Evolutionary conservation across 2,797 vertebrate species (phyloP), one percentile per base, ranked within the genome.

Genomic region (Alca torda): DNA sequence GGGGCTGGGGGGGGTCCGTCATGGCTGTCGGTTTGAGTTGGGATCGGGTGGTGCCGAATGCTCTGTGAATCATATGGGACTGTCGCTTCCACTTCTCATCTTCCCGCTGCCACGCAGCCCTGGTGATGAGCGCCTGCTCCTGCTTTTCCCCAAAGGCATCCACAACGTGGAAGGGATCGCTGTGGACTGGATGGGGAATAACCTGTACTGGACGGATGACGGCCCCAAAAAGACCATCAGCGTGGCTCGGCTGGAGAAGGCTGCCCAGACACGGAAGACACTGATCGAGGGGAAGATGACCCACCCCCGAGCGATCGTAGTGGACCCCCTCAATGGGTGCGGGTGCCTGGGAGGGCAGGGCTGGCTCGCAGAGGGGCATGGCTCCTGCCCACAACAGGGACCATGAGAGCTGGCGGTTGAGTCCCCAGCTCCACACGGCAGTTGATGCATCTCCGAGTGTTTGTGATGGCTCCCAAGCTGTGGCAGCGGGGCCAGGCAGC

Each of bases 131-230:
- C 1, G 0, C 56, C 41, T 0, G 0, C 35, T 86, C 31, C 0
- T 10, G 56, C 37, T 90, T 67, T 53, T n/a, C 53, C 68, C 63
- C 10, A 10, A 56, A 99, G 99, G 99, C 72, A 99, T 99, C 96
- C 99, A 99, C 97, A 99, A 99, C 0, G 99, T 99, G 37, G 99
- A 99, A 94, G 99, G 99, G 19, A 98, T 99, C 2, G 99, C 99
- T 0, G 99, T 99, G 80, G 99, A 99, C 98, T 99, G 99, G 99
- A 99, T 99, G 99, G 99, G 99, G 60, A 98, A 99, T 97, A 99
- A 99, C 97, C 98, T 99, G 45, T 99, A 99, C 97, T 99, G 99
- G 99, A 99, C 99, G 0, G 99, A 99, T 16, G 99, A 99, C 2
- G 99, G 99, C 19, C 99, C 99, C 65, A 99, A 99, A 84, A 99